Evolutionary conservation across 2,888 invertebrate species (phyloP), one percentile per base, ranked within the genome.

Genomic region (Drosophila colorata): DNA sequence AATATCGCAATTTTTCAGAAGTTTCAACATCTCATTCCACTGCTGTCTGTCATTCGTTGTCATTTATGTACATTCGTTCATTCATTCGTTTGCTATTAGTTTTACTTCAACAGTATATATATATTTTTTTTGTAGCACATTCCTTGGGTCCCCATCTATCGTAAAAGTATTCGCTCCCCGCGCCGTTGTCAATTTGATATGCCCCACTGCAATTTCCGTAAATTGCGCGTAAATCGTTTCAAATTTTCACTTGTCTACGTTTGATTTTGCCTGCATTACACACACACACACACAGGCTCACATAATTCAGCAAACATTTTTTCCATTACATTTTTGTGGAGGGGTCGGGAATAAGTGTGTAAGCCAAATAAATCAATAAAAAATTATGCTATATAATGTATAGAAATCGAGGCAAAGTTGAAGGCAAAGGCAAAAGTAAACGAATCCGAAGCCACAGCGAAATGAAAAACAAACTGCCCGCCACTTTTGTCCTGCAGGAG

Each of bases 211-310:
- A 86, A 84, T 84, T 88, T 84, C 65, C 76, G 83, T 73, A 84
- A 84, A 88, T 84, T 81, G 87, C 85, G 76, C 78, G 84, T 88
- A 85, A 85, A 85, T 85, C 88, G 88, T 84, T 88, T 88, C 85
- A 88, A 87, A 88, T 85, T 85, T 88, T 88, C 88, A 85, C 88
- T 85, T 85, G 83, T 83, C 88, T 88, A 88, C 74, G 74, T 88
- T 83, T 86, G 88, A 83, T 88, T 86, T 86, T 58, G 67, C 64
- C 76, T 65, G 64, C 64, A 71, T 58, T 69, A 57, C 46, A 60
- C 51, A 67, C 53, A 31, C 55, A 43, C 43, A 64, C 37, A 58
- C 13, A 35, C n/a, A 63, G 38, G 55, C 28, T 41, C 51, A 70
- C 61, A 78, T 86, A 87, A 86, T 74, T 80, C 86, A 77, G 83